Percentiles rank a stretch among this genome's conserved stretches.
Conservation (phyloP, 2,113 vertebrate genomes). For the Lates calcarifer region DNA sequence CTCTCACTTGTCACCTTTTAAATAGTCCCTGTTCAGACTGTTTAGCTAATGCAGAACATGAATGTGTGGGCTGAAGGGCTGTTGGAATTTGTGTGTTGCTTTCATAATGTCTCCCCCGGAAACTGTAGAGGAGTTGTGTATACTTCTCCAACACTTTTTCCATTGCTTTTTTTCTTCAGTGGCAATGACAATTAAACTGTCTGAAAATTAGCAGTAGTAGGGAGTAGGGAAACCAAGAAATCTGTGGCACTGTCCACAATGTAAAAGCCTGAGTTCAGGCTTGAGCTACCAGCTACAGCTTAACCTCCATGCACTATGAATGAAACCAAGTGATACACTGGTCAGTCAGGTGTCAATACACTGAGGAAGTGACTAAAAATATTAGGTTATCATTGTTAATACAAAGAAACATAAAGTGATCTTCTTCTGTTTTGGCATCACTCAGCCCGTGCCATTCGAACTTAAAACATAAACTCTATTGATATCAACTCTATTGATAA, state of each 20-base stretch:
- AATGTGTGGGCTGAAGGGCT: conserved; percentile 36
- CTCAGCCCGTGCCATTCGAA: too few relatives aligned
- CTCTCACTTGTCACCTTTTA: conserved; percentile 56
- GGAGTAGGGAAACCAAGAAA: not conserved
- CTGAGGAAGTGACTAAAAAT: not conserved
- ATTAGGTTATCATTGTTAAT: too few relatives aligned
- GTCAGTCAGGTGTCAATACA: not conserved
- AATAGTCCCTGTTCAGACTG: conserved; percentile 50
- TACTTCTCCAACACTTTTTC: not conserved
- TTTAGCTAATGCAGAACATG: conserved; percentile 46
- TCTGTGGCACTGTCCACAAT: not conserved
- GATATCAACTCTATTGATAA: too few relatives aligned
- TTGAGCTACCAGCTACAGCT: not conserved
- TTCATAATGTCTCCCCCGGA: conserved; percentile 35
- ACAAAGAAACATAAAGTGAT: too few relatives aligned
- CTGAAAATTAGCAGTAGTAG: not conserved
- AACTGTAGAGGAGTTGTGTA: not conserved
- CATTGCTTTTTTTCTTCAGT: not conserved
- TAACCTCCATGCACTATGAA: not conserved
- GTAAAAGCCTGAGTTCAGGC: not conserved
- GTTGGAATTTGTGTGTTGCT: conserved; percentile 22
- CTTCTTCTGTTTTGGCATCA: not conserved
- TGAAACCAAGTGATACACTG: not conserved
- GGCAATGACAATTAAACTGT: not conserved
- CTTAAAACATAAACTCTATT: too few relatives aligned